Evolutionary conservation across 2,797 vertebrate species (phyloP).

Genomic region (Chelidonichthys spinosus): DNA sequence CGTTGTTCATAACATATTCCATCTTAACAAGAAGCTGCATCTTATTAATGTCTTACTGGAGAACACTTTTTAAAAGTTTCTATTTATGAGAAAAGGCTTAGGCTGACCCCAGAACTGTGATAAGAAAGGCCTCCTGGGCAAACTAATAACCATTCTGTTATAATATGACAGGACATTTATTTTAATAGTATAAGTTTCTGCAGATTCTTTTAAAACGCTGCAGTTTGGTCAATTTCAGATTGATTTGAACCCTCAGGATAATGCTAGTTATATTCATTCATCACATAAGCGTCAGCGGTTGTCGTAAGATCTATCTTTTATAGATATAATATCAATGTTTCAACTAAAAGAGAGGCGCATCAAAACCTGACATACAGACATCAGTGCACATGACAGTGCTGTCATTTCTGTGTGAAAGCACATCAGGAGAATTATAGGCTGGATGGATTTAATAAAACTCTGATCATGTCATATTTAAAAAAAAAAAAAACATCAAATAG

Average conservation of each 20-base stretch:
- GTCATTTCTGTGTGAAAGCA: conserved; percentile 36
- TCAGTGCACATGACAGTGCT: conserved; percentile 32
- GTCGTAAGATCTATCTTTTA: not conserved
- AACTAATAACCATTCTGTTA: not conserved
- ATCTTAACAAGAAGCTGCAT: not conserved
- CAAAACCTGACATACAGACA: conserved; percentile 32
- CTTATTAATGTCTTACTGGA: not conserved
- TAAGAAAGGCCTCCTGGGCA: conserved; percentile 27
- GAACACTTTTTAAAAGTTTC: conserved; percentile 28
- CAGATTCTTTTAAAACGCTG: not conserved
- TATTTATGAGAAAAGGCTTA: conserved; percentile 10
- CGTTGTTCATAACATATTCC: not conserved
- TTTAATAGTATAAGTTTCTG: too few species aligned
- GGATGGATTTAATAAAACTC: conserved; percentile 18
- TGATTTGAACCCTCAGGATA: not conserved
- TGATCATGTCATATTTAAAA: not conserved
- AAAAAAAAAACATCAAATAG: not conserved
- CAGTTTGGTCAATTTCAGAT: not conserved
- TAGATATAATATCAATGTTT: conserved; percentile 8
- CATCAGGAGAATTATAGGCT: not conserved
- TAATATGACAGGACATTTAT: not conserved
- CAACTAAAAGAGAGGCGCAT: not conserved
- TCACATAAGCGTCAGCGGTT: not conserved
- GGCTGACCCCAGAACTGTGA: not conserved
- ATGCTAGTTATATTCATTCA: not conserved